Conservation (phyloP, 92 coral and sea anemone species). For the Heliopora coerulea region DNA sequence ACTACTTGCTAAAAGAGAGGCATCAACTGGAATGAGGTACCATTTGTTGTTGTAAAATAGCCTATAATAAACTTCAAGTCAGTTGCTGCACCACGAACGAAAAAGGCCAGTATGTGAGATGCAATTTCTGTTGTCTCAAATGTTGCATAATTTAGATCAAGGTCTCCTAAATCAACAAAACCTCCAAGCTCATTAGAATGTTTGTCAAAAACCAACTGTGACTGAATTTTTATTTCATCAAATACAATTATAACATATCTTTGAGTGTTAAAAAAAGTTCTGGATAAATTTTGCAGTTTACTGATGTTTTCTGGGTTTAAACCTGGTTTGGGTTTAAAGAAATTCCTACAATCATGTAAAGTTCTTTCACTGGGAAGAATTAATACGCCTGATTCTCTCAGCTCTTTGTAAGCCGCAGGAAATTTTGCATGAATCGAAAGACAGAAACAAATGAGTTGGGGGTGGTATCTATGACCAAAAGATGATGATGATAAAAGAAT, state of each 20-base stretch:
- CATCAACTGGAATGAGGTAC: too few species aligned
- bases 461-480: conserved; percentile 15
- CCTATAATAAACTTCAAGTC: too few species aligned
- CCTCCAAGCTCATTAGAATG: conserved; percentile 19
- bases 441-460: not conserved
- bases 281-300: too few species aligned
- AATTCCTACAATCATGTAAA: too few species aligned
- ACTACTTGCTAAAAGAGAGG: too few species aligned
- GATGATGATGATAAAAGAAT: not conserved
- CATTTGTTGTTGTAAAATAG: too few species aligned
- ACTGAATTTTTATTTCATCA: conserved; percentile 36
- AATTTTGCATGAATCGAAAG: conserved; percentile 15
- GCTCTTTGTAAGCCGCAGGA: conserved; percentile 11
- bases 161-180: conserved; percentile 28
- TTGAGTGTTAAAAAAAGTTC: not conserved
- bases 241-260: conserved; percentile 9
- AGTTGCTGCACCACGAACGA: too few species aligned
- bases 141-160: too few species aligned
- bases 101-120: too few species aligned
- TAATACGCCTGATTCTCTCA: conserved; percentile 9
- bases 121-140: too few species aligned
- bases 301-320: too few species aligned
- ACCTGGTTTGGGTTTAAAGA: too few species aligned
- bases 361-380: conserved; percentile 11
- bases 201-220: conserved; percentile 15